Evolutionary conservation across 2,113 vertebrate genomes (phyloP).

Genomic region (Siphamia tubifer): DNA sequence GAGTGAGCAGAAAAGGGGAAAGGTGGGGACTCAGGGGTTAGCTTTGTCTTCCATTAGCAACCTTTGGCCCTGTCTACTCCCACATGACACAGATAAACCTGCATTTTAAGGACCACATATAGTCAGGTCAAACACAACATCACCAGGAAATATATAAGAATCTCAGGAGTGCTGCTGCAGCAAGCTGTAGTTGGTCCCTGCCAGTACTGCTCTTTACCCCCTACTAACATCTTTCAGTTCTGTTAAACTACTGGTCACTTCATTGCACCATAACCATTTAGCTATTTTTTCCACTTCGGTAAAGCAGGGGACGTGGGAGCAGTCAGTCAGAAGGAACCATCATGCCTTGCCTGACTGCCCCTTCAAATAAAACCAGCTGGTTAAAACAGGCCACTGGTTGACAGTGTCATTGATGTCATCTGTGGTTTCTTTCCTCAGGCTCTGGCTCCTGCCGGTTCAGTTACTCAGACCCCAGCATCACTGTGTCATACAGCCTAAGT

Average conservation of each 20-base stretch:
- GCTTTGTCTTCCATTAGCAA: conserved; percentile 57
- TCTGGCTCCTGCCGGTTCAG: conserved; percentile 95
- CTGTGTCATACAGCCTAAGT: conserved; percentile 87
- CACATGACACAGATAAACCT: neutral
- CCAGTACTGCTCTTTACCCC: neutral
- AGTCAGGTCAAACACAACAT: too few species aligned
- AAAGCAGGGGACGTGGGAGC: neutral
- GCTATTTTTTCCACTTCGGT: conserved; percentile 35
- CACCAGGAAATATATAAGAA: too few species aligned
- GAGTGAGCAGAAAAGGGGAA: neutral
- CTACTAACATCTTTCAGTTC: conserved; percentile 6
- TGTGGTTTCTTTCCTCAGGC: conserved; percentile 76
- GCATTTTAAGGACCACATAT: conserved; percentile 11
- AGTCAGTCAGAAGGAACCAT: conserved; percentile 21
- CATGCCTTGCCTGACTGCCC: neutral
- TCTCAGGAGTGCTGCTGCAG: too few species aligned
- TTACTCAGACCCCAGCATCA: conserved; percentile 93
- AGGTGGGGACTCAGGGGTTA: neutral
- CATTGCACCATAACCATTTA: conserved; percentile 39
- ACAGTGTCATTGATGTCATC: conserved; percentile 18
- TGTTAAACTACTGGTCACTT: conserved; percentile 44
- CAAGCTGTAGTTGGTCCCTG: neutral
- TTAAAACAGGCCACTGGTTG: conserved; percentile 6
- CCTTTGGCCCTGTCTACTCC: conserved; percentile 41
- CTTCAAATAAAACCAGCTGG: conserved; percentile 15